A percentile compares a stretch with the other conserved stretches of the same genome.
phyloP scores from a whole-genome alignment of 2,797 vertebrate genomes.

The Darevskia mixta region DNA sequence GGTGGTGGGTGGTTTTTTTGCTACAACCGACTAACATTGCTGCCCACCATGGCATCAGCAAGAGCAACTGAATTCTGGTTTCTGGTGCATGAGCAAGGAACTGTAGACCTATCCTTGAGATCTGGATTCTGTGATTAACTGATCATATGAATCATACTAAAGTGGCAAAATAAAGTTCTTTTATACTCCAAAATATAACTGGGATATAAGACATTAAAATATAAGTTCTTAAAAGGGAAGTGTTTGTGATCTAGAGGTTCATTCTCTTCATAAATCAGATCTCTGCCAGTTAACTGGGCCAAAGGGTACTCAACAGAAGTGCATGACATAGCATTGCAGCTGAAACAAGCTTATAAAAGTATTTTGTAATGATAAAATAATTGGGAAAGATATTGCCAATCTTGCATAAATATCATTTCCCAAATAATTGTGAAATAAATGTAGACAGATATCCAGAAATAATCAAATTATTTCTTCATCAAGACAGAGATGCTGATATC shows the following conservation, averaged over 20 bases:
- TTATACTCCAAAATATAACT: neutral
- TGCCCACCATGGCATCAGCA: neutral
- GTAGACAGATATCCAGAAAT: conserved; percentile 20
- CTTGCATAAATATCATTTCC: neutral
- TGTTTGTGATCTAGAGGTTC: neutral
- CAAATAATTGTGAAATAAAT: conserved; percentile 33
- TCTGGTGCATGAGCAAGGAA: neutral
- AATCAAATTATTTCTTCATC: conserved; percentile 27
- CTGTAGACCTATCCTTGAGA: neutral
- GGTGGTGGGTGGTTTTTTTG: neutral
- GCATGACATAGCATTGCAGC: neutral
- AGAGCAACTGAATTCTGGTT: neutral
- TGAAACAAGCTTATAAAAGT: conserved; percentile 5
- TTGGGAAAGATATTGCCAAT: conserved; percentile 19
- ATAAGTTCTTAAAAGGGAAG: neutral
- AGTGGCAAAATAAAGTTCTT: neutral
- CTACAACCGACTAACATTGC: neutral
- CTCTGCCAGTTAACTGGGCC: neutral
- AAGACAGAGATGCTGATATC: neutral
- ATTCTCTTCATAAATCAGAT: neutral
- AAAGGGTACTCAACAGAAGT: neutral
- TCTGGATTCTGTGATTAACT: neutral
- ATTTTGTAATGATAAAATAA: conserved; percentile 31
- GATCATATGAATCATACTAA: neutral
- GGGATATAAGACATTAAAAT: neutral